phyloP scores from a whole-genome alignment of 2,113 vertebrate genomes.

The Nanorana parkeri region DNA sequence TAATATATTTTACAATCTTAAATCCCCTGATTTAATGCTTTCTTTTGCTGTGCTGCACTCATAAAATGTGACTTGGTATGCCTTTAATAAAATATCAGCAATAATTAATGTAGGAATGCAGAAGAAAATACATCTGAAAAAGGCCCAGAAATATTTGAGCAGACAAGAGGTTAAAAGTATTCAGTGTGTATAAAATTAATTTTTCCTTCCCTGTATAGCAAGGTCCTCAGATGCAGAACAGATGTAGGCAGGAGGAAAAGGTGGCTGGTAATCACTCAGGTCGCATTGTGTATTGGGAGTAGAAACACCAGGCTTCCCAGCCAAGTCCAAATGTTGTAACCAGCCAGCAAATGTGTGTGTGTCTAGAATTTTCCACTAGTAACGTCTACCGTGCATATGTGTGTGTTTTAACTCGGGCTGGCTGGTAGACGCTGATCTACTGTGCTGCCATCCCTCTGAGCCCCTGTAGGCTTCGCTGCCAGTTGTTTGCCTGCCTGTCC shows the following conservation, averaged over 20 bases:
- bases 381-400: slow-evolving; percentile 72
- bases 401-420: slow-evolving; percentile 68
- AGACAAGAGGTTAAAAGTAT: slow-evolving; percentile 84
- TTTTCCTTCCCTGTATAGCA: slow-evolving; percentile 70
- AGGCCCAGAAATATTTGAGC: slow-evolving; percentile 72
- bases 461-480: slow-evolving; percentile 95
- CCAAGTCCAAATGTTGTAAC: slow-evolving; percentile 72
- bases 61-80: slow-evolving; percentile 39
- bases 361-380: slow-evolving; percentile 77
- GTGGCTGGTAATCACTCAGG: slow-evolving; percentile 73
- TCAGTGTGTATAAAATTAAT: slow-evolving; percentile 75
- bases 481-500: slow-evolving; percentile 99
- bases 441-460: slow-evolving; percentile 87
- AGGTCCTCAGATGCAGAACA: slow-evolving; percentile 82
- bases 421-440: slow-evolving; percentile 89
- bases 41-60: neutral
- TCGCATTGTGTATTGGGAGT: slow-evolving; percentile 72
- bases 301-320: slow-evolving; percentile 71
- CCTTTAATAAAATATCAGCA: slow-evolving; percentile 74
- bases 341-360: slow-evolving; percentile 64
- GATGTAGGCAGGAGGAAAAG: slow-evolving; percentile 78
- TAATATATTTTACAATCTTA: slow-evolving; percentile 5
- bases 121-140: slow-evolving; percentile 67
- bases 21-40: neutral
- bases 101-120: slow-evolving; percentile 73